Evolutionary conservation across 2,797 vertebrate genomes (phyloP).

Genomic region (Pempheris klunzingeri): DNA sequence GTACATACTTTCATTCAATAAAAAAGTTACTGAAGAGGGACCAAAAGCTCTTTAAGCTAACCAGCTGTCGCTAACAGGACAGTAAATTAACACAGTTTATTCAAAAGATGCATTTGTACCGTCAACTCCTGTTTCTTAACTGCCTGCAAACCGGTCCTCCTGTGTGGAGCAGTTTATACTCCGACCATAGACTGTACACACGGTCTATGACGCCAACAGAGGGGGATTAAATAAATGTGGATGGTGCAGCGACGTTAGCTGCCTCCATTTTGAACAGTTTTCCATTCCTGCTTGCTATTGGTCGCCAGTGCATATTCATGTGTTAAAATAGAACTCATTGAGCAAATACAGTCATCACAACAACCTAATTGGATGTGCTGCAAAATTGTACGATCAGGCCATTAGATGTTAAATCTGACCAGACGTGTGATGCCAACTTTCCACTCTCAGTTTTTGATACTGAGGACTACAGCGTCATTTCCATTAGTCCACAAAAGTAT

Average conservation of each 20-base stretch:
- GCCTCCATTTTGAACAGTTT: not conserved
- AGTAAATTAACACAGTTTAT: not conserved
- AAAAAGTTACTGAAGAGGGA: not conserved
- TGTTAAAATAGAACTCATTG: not conserved
- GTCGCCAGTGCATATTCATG: not conserved
- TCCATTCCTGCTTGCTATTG: too few species aligned
- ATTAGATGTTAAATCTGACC: not conserved
- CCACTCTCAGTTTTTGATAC: not conserved
- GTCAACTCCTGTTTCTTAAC: not conserved
- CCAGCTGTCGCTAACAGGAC: not conserved
- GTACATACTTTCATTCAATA: not conserved
- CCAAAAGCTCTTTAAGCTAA: not conserved
- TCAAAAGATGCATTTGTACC: not conserved
- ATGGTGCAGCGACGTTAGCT: not conserved
- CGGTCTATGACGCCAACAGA: too few species aligned
- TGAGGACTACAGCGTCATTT: too few species aligned
- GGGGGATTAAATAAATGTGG: not conserved
- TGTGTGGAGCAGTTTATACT: not conserved
- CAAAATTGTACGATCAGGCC: not conserved
- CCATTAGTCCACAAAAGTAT: not conserved
- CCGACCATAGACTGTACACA: too few species aligned
- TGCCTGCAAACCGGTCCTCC: not conserved
- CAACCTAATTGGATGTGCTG: not conserved
- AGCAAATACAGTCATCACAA: not conserved
- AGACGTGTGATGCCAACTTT: not conserved